Percentiles rank a stretch among this genome's conserved stretches.
Conservation (phyloP, 2,113 vertebrate species). For the Oryzias javanicus region DNA sequence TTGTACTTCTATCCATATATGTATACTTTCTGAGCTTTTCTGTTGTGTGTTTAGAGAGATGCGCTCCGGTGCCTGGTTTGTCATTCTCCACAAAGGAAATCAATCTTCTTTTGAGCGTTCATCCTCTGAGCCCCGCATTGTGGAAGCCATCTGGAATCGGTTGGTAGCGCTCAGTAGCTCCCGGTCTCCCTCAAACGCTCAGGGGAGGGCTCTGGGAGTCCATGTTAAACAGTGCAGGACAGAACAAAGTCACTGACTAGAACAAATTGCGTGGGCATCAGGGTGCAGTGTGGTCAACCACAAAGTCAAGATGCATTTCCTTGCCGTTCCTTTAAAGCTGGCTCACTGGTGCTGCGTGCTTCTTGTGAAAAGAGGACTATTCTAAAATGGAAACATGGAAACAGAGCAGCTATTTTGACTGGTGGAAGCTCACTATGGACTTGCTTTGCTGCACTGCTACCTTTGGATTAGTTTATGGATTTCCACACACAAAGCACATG, state of each 20-base stretch:
- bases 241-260: conserved; percentile 64
- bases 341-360: conserved; percentile 27
- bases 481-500: not conserved
- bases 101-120: conserved; percentile 76
- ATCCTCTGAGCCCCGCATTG: conserved; percentile 66
- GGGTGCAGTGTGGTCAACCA: conserved; percentile 60
- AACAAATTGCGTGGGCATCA: conserved; percentile 72
- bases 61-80: conserved; percentile 66
- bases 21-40: conserved; percentile 59
- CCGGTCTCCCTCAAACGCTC: conserved; percentile 42
- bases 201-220: conserved; percentile 51
- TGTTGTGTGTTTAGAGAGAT: conserved; percentile 64
- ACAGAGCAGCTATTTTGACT: conserved; percentile 36
- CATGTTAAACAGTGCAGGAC: conserved; percentile 57
- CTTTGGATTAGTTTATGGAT: conserved; percentile 13
- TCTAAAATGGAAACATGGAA: conserved; percentile 19
- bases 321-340: conserved; percentile 39
- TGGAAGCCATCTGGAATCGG: conserved; percentile 74
- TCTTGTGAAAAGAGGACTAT: conserved; percentile 14
- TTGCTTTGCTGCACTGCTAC: conserved; percentile 17
- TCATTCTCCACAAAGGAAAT: conserved; percentile 77
- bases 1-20: not conserved
- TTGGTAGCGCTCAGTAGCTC: conserved; percentile 59
- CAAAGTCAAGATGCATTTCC: conserved; percentile 61
- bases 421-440: conserved; percentile 1